phyloP scores from a whole-genome alignment of 2,797 vertebrate species.

The Bradypodion ventrale region DNA sequence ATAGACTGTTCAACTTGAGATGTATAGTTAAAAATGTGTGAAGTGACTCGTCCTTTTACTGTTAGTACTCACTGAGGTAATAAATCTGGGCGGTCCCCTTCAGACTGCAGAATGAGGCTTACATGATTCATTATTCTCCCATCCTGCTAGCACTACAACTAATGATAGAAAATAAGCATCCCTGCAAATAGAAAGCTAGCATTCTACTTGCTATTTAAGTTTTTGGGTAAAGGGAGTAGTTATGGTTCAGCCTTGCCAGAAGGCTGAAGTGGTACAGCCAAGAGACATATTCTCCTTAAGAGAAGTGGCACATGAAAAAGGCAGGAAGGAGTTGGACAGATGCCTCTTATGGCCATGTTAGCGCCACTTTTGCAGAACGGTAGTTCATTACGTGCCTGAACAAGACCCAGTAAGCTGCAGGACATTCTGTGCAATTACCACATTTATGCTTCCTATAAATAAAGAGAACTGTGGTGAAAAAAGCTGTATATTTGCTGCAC shows the following conservation, averaged over 20 bases:
- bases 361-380: constrained; percentile 47
- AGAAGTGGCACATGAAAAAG: background rate
- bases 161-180: background rate
- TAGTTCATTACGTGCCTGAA: constrained; percentile 8
- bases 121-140: too few species aligned
- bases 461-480: constrained; percentile 30
- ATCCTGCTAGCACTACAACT: background rate
- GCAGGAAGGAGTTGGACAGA: background rate
- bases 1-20: too few species aligned
- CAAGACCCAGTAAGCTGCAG: background rate
- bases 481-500: constrained; percentile 3
- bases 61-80: background rate
- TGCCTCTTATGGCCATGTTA: too few species aligned
- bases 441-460: constrained; percentile 54
- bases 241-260: background rate
- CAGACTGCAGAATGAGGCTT: background rate
- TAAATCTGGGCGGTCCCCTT: too few species aligned
- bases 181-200: background rate
- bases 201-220: background rate
- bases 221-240: background rate
- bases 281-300: background rate
- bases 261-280: background rate
- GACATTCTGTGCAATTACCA: constrained; percentile 41
- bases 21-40: too few species aligned
- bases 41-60: background rate